Evolutionary conservation across 1,140 invertebrate genomes (phyloP), one percentile per base, ranked within the genome.

Genomic region (Gonatopus flavifemur): DNA sequence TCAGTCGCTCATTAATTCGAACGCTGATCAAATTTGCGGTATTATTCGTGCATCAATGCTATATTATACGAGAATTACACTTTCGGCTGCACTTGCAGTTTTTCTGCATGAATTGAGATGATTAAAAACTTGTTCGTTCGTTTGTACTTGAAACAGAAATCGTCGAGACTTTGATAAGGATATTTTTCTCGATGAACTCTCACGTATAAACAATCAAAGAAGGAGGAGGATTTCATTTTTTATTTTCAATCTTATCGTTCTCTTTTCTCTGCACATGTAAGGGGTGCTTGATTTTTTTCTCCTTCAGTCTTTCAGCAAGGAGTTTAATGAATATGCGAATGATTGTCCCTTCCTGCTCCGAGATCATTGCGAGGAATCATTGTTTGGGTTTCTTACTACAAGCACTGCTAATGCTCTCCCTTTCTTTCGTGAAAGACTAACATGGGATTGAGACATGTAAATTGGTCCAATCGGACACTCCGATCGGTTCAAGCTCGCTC

Each of bases 391-490:
- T 7, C 25, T n/a, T n/a, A n/a, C n/a, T n/a, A 61, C 58, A 61
- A 35, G 52, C 31, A 15, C 42, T 40, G 45, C 30, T 61, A 52
- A 41, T 36, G 20, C 39, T 33, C 43, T 40, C 31, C n/a, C 40
- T 41, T 33, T 48, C 52, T 42, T 20, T 43, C 56, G 44, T 48
- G 46, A 25, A 36, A 22, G 32, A 35, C 58, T 42, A 60, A 67
- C 57, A 61, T 66, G 62, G 65, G 63, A 73, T 75, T 76, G 71
- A 74, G 70, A 75, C 72, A 72, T 74, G 72, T 76, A 76, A 76
- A 75, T 74, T 73, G 69, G 70, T 69, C 60, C 70, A 71, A 76
- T 74, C 69, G 62, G 55, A 55, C 55, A 54, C 56, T 64, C 52
- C 69, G 67, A 74, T 74, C 67, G 64, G 55, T 57, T 55, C 63